phyloP scores from a whole-genome alignment of 2,888 invertebrate genomes.

The Melanchra persicariae region DNA sequence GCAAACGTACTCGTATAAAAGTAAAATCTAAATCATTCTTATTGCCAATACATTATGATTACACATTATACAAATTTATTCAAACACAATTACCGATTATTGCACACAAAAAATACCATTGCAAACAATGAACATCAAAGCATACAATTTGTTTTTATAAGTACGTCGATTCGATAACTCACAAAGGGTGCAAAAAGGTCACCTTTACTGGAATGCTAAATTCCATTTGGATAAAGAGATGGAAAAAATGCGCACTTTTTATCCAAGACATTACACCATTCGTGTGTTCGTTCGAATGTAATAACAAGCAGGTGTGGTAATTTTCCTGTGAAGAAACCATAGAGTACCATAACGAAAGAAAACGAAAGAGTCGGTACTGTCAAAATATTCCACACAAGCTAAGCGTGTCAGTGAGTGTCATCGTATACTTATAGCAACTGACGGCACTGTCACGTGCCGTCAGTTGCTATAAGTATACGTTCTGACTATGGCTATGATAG shows the following conservation, averaged over 20 bases:
- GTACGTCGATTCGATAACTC: constrained; percentile 6
- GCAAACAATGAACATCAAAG: constrained; percentile 17
- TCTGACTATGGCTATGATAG: neutral
- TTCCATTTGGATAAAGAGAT: constrained; percentile 32
- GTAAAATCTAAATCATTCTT: neutral
- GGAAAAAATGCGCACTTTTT: constrained; percentile 14
- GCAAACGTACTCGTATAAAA: neutral
- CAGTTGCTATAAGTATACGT: too few relatives aligned
- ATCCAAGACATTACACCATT: constrained; percentile 28
- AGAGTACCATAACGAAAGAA: too few relatives aligned
- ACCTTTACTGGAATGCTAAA: constrained; percentile 19
- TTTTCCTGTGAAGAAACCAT: constrained; percentile 3
- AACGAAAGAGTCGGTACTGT: neutral
- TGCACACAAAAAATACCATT: constrained; percentile 8
- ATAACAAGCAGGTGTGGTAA: constrained; percentile 25
- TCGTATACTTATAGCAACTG: neutral
- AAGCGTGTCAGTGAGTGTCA: neutral
- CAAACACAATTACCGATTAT: constrained; percentile 25
- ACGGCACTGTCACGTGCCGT: neutral
- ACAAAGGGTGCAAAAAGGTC: constrained; percentile 16
- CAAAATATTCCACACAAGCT: neutral
- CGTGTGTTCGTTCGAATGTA: constrained; percentile 30
- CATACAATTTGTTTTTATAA: constrained; percentile 16
- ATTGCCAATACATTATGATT: constrained; percentile 7
- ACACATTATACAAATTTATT: constrained; percentile 23